phyloP scores from a whole-genome alignment of 1,140 invertebrate genomes.

The Cyrtorhinus lividipennis region DNA sequence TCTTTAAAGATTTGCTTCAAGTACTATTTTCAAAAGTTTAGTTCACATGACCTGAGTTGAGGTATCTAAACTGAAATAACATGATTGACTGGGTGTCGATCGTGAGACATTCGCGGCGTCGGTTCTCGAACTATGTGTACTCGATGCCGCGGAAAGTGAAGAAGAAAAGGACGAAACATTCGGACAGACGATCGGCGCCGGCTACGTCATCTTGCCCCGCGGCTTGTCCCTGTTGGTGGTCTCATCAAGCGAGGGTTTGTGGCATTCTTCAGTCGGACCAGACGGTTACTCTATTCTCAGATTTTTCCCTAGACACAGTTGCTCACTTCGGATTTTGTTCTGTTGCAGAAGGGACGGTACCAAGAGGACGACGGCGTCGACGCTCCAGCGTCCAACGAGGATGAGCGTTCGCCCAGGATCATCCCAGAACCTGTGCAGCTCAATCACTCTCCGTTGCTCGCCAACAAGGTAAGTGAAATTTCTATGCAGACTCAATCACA shows the following conservation, averaged over 20 bases:
- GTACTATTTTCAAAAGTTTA: too few relatives aligned
- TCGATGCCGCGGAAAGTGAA: constrained; percentile 45
- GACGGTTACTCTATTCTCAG: not conserved
- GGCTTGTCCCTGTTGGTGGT: constrained; percentile 9
- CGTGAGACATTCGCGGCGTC: constrained; percentile 49
- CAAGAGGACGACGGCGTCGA: not conserved
- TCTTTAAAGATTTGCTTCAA: too few relatives aligned
- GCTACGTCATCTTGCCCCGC: constrained; percentile 1
- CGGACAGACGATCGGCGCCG: not conserved
- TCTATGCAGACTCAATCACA: too few relatives aligned
- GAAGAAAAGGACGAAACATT: constrained; percentile 30
- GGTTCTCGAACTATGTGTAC: constrained; percentile 57
- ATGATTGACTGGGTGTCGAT: constrained; percentile 73
- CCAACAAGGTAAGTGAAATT: constrained; percentile 10
- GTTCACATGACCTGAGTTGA: too few relatives aligned
- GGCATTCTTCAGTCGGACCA: not conserved
- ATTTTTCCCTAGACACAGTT: too few relatives aligned
- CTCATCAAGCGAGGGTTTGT: too few relatives aligned
- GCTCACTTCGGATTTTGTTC: too few relatives aligned
- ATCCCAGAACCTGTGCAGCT: constrained; percentile 10
- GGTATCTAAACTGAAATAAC: too few relatives aligned
- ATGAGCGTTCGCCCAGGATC: constrained; percentile 3
- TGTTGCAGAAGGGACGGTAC: constrained; percentile 13
- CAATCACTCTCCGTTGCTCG: constrained; percentile 10
- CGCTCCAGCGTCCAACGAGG: not conserved